Percentiles rank a stretch among this genome's conserved stretches.
Conservation (phyloP, 2,113 vertebrate genomes). For the Chascanopsetta lugubris region DNA sequence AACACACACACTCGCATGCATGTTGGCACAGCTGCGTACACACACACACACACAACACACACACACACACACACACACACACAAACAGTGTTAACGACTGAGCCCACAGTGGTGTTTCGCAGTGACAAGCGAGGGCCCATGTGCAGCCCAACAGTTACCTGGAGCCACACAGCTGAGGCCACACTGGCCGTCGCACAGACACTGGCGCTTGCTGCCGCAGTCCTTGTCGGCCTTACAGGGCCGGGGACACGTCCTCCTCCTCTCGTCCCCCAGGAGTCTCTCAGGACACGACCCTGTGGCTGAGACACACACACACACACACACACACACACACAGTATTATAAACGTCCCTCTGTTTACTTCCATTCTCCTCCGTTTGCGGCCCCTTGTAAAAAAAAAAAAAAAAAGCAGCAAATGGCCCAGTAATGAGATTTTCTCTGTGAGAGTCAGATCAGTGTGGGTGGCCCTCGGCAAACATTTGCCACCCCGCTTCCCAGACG, state of each 20-base stretch:
- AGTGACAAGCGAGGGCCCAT: constrained; percentile 43
- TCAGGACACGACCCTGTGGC: constrained; percentile 72
- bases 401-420: constrained; percentile 12
- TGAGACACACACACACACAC: constrained; percentile 38
- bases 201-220: constrained; percentile 80
- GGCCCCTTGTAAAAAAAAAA: constrained; percentile 23
- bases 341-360: constrained; percentile 44
- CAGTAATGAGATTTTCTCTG: constrained; percentile 34
- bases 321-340: constrained; percentile 29
- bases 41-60: constrained; percentile 19
- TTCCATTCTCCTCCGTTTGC: constrained; percentile 11
- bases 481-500: constrained; percentile 45
- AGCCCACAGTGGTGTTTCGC: constrained; percentile 34
- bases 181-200: constrained; percentile 84
- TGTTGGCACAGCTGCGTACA: constrained; percentile 50
- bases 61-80: not conserved
- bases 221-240: constrained; percentile 75
- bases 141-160: constrained; percentile 68
- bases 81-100: constrained; percentile 18
- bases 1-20: constrained; percentile 24
- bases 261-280: constrained; percentile 75
- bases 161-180: constrained; percentile 85
- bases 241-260: constrained; percentile 76
- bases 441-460: constrained; percentile 41
- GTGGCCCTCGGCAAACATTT: constrained; percentile 49